A percentile compares a stretch with the other conserved stretches of the same genome.
Conservation (phyloP, 2,113 vertebrate species). For the Heliornis fulica region DNA sequence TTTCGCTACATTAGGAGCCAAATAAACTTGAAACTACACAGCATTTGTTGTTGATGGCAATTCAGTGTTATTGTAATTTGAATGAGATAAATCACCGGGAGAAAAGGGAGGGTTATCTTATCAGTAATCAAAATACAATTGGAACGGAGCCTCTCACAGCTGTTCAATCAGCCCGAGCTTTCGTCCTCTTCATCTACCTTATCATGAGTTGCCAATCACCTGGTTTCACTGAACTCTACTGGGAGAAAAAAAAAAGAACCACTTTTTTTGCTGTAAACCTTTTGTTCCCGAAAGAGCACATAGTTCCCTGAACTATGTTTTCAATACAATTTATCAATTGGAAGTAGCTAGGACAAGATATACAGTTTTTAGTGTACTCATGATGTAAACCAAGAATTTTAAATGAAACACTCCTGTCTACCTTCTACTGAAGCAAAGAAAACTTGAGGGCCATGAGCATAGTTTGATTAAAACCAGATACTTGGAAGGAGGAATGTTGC, state of each 20-base stretch:
- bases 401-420: conserved; percentile 55
- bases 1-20: background rate
- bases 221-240: background rate
- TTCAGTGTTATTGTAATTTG: conserved; percentile 50
- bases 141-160: conserved; percentile 48
- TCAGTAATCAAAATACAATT: conserved; percentile 62
- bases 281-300: background rate
- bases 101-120: conserved; percentile 54
- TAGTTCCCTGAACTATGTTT: background rate
- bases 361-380: background rate
- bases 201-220: conserved; percentile 53
- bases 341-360: conserved; percentile 25
- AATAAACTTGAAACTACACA: conserved; percentile 40
- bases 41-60: conserved; percentile 50
- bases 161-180: conserved; percentile 57
- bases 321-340: background rate
- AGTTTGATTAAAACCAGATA: conserved; percentile 65
- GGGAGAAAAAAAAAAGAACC: background rate
- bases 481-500: conserved; percentile 41
- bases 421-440: conserved; percentile 37
- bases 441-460: background rate
- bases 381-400: conserved; percentile 19
- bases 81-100: conserved; percentile 40
- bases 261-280: background rate
- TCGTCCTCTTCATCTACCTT: conserved; percentile 38